Base-by-base conservation (phyloP, 1,140 invertebrate species). In the Andricus grossulariae region DNA sequence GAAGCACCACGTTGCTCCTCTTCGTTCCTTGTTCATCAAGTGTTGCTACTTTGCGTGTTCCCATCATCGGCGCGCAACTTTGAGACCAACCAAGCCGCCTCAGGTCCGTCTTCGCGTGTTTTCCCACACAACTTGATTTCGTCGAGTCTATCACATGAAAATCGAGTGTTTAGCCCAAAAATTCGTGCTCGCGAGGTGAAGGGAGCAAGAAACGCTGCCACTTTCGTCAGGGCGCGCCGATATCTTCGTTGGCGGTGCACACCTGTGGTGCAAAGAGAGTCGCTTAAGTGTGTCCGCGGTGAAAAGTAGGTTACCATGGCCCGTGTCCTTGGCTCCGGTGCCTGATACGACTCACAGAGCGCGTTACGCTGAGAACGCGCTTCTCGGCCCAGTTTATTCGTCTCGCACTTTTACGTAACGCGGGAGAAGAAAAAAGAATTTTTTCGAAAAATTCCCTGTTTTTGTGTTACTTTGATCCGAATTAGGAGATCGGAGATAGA, bases 371-470 rank as follows among this genome's bases (percentile, higher is more conserved):
- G 75, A 74, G 72, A 79, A 74, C 50, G 73, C 60, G 57, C 75
- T 76, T 50, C 81, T 76, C 79, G 80, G 81, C 81, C 76, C 79
- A 82, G 81, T 80, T 80, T 80, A 55, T 66, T 72, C 76, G 78
- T 74, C 78, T 79, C 78, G 73, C 50, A 82, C 74, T 78, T 80
- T 82, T 82, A 82, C 81, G 79, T 82, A 82, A 82, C 80, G 25
- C 19, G 54, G 45, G 52, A 71, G 7, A 49, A 50, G 60, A 66
- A 39, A 74, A 60, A 21, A 50, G 15, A 72, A 21, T 45, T 45
- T 10, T 45, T 45, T 45, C 10, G 7, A 45, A 45, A 45, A 45
- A 45, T 45, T 45, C 8, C 6, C 8, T 45, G 7, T 45, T 45
- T 2, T 45, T 45, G 39, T 45, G 2, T 32, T 32, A 32, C 7